Conservation (phyloP, 92 coral and sea anemone species). For the Micromussa lordhowensis region DNA sequence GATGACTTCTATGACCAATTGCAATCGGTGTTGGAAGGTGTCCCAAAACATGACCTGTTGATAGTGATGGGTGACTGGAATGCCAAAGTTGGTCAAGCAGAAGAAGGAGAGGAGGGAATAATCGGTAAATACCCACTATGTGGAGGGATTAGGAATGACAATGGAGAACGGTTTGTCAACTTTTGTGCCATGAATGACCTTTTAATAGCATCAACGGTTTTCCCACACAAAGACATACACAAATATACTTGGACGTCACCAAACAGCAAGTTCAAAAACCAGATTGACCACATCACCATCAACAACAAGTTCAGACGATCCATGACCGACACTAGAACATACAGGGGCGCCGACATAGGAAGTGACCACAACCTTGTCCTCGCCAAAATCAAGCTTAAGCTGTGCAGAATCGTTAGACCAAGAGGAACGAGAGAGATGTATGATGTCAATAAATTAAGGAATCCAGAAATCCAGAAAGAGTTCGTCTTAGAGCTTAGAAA, state of each 20-base stretch:
- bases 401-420: background rate
- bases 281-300: no score
- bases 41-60: no score
- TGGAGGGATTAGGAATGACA: constrained; percentile 1
- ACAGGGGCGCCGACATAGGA: no score
- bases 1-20: no score
- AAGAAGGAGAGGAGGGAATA: background rate
- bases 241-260: background rate
- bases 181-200: constrained; percentile 4
- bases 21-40: no score
- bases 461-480: background rate
- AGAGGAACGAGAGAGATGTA: background rate
- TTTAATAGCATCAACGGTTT: background rate
- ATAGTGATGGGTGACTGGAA: background rate
- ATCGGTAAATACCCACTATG: background rate
- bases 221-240: background rate
- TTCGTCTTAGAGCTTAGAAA: constrained; percentile 1
- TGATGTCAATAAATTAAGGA: background rate
- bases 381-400: background rate
- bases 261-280: background rate
- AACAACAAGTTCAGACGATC: background rate
- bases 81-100: background rate
- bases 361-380: no score
- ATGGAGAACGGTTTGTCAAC: background rate
- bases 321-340: background rate